Base-by-base conservation (phyloP, 2,888 invertebrate genomes). In the Polymixis lichenea region DNA sequence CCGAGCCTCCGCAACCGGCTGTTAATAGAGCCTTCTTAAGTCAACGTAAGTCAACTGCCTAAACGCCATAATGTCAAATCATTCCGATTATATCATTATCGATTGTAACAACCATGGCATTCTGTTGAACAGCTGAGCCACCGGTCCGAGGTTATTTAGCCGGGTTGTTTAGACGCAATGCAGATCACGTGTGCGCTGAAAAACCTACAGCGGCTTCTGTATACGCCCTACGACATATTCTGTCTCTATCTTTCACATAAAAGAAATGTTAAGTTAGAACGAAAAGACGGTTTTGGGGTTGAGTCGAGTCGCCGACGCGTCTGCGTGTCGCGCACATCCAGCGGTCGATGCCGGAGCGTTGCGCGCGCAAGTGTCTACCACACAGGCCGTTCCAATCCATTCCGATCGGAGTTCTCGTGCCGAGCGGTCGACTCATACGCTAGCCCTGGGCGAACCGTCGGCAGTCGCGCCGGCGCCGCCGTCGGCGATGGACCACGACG, bases 151-250 rank as follows among this genome's bases (percentile, higher is more conserved):
- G 94, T 94, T 94, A 93, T 92, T 91, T 94, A 91, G 95, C 95
- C 95, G 95, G 95, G 93, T 94, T 96, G 95, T 96, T 95, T 95
- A 96, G 96, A 95, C 96, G 96, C 96, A 96, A 95, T 96, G 96
- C 96, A 96, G 96, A 95, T 96, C 95, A 96, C 96, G 96, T 96
- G 96, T 95, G 95, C 94, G 95, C 94, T 91, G 94, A 91, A 91
- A 93, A 91, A 91, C 92, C 93, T 92, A 91, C 92, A 91, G 89
- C 90, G 91, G 92, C 91, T 91, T 91, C 92, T 90, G 95, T 92
- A 90, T 90, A 94, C 95, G 95, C 95, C 95, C 96, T 93, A 90
- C 80, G 83, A 80, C 80, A 88, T 80, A 53, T 75, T 91, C 90
- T 72, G 92, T 94, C 87, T 83, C 82, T 88, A 75, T 88, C 86